Evolutionary conservation across 1,140 invertebrate genomes (phyloP).

Genomic region (Magallana gigas): DNA sequence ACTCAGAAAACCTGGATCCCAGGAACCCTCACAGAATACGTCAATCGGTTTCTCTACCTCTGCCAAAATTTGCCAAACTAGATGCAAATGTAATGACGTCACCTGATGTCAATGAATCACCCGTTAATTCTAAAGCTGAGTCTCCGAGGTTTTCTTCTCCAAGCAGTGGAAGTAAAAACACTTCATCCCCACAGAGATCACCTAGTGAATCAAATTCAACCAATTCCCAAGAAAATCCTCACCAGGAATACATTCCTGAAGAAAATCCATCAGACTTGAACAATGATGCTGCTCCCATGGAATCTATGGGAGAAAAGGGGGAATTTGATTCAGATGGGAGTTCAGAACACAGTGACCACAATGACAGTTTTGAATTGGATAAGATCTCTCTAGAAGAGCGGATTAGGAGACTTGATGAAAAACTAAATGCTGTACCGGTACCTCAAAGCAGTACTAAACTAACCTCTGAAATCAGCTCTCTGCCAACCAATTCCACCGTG

Average conservation of each 20-base stretch:
- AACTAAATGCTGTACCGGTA: constrained; percentile 77
- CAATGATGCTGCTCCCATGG: constrained; percentile 18
- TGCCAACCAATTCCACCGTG: neutral
- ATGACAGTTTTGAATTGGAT: constrained; percentile 58
- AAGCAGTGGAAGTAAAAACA: constrained; percentile 69
- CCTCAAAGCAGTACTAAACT: constrained; percentile 54
- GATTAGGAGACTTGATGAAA: constrained; percentile 93
- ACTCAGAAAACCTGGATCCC: constrained; percentile 63
- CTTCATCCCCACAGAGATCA: constrained; percentile 65
- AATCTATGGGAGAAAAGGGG: constrained; percentile 7
- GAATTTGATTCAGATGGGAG: constrained; percentile 58
- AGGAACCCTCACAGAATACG: constrained; percentile 51
- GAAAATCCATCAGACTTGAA: constrained; percentile 48
- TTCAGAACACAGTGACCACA: constrained; percentile 68
- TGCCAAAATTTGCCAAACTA: constrained; percentile 65
- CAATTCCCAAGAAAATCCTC: constrained; percentile 47
- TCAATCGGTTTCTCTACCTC: constrained; percentile 57
- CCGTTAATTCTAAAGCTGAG: constrained; percentile 45
- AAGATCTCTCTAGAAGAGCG: constrained; percentile 87
- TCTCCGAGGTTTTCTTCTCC: constrained; percentile 71
- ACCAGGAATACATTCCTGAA: constrained; percentile 54
- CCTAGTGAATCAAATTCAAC: constrained; percentile 60
- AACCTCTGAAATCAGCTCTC: constrained; percentile 36
- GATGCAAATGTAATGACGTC: constrained; percentile 52
- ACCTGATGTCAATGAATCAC: constrained; percentile 45